Conservation (phyloP, 2,888 invertebrate species). For the Xiphydria camelus region DNA sequence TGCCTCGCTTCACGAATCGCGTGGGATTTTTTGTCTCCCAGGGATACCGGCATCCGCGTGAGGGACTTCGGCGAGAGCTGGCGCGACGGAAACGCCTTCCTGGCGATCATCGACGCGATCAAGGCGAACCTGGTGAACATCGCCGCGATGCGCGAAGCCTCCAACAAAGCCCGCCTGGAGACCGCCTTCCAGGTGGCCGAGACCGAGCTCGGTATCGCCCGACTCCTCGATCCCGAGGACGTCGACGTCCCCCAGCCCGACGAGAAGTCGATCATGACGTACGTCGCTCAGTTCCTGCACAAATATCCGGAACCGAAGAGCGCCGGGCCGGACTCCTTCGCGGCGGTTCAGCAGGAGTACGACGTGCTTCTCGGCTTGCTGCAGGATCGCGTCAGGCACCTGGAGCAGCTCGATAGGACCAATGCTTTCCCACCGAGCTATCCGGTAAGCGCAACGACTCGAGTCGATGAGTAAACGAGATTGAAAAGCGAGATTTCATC, state of each 20-base stretch:
- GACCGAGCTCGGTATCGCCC: conserved; percentile 85
- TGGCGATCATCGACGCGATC: conserved; percentile 93
- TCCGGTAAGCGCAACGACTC: conserved; percentile 59
- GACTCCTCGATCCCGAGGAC: conserved; percentile 91
- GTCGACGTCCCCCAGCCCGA: conserved; percentile 95
- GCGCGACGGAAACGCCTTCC: conserved; percentile 94
- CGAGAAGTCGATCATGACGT: conserved; percentile 97
- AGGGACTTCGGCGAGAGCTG: conserved; percentile 94
- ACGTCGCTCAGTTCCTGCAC: conserved; percentile 96
- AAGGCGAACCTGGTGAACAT: conserved; percentile 90
- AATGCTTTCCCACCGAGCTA: conserved; percentile 78
- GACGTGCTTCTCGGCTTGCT: conserved; percentile 82
- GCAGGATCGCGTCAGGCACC: conserved; percentile 73
- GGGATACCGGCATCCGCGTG: conserved; percentile 85
- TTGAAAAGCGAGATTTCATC: no score
- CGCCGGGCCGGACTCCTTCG: conserved; percentile 72
- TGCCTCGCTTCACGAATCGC: no score
- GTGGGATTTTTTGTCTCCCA: conserved; percentile 51
- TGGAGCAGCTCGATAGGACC: conserved; percentile 77
- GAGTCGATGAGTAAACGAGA: no score
- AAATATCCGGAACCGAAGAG: conserved; percentile 89
- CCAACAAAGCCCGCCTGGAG: conserved; percentile 83
- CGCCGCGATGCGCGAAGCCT: conserved; percentile 75
- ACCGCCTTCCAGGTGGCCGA: conserved; percentile 94
- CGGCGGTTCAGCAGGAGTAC: conserved; percentile 80